Conservation (phyloP, 2,888 invertebrate genomes). For the Xylota sylvarum region DNA sequence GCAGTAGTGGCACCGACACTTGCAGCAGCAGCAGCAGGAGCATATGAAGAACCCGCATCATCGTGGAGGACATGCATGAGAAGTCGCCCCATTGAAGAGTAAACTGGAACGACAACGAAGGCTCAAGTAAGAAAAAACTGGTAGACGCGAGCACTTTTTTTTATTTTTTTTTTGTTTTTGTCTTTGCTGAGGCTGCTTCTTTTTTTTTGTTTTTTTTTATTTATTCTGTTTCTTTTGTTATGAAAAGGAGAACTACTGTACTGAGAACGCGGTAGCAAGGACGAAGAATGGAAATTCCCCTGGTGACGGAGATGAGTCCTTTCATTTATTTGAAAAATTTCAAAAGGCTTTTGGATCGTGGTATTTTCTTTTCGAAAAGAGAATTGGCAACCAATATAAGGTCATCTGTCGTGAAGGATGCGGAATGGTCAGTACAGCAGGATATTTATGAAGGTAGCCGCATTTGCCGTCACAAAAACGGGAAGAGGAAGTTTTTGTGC, state of each 20-base stretch:
- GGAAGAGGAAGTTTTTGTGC: conserved; percentile 53
- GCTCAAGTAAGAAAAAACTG: conserved; percentile 66
- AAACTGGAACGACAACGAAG: conserved; percentile 58
- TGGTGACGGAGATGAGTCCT: conserved; percentile 60
- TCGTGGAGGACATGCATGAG: conserved; percentile 76
- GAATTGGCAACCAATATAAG: conserved; percentile 74
- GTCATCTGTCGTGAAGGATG: conserved; percentile 57
- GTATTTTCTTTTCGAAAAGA: conserved; percentile 49
- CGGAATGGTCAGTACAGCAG: conserved; percentile 63
- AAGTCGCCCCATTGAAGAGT: conserved; percentile 64
- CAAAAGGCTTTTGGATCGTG: conserved; percentile 45
- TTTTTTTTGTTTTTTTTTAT: too few relatives aligned
- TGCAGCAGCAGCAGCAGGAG: conserved; percentile 68
- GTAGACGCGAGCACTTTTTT: conserved; percentile 67
- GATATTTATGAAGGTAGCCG: conserved; percentile 55
- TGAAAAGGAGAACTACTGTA: conserved; percentile 1
- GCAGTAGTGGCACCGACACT: conserved; percentile 74
- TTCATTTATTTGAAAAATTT: conserved; percentile 60
- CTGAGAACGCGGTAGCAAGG: conserved; percentile 52
- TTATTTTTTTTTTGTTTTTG: conserved; percentile 40
- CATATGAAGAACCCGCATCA: conserved; percentile 75
- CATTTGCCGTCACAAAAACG: conserved; percentile 36
- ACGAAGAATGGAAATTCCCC: conserved; percentile 65
- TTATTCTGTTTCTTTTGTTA: conserved; percentile 27
- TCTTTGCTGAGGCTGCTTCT: conserved; percentile 42